These are phyloP conservation scores for Pteruthius melanotis DNA, from an alignment of 2,113 vertebrate genomes.

Conservation along the genomic window DNA sequence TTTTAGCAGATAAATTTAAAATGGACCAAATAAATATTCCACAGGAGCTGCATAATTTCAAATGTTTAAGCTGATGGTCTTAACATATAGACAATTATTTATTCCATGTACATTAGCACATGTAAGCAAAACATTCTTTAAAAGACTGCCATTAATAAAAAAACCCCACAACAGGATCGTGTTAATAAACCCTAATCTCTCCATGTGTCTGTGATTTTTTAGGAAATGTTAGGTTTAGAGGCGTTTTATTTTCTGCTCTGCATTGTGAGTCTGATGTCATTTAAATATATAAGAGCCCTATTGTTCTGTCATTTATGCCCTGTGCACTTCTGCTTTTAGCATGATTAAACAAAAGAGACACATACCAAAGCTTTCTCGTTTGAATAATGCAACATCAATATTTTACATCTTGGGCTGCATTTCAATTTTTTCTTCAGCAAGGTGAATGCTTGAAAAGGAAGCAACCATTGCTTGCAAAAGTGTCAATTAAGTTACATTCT, in stretches of 20 bases:
- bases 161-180: not conserved
- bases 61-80: not conserved
- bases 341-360: conserved; percentile 60
- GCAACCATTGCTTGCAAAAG: not conserved
- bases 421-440: conserved; percentile 43
- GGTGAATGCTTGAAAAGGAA: conserved; percentile 8
- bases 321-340: conserved; percentile 58
- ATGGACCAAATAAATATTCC: not conserved
- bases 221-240: conserved; percentile 23
- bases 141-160: not conserved
- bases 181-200: not conserved
- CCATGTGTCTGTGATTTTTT: not conserved
- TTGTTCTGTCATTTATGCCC: conserved; percentile 68
- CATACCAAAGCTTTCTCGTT: conserved; percentile 34
- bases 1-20: not conserved
- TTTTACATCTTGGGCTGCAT: conserved; percentile 55
- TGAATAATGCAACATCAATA: conserved; percentile 61
- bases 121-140: not conserved
- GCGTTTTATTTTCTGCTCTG: conserved; percentile 53
- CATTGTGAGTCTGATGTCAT: conserved; percentile 45
- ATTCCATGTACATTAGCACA: not conserved
- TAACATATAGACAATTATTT: not conserved
- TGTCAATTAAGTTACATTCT: conserved; percentile 34
- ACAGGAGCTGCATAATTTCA: not conserved
- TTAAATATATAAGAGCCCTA: conserved; percentile 46